phyloP scores from a whole-genome alignment of 2,113 vertebrate species.

The Trematocara stigmaticum region DNA sequence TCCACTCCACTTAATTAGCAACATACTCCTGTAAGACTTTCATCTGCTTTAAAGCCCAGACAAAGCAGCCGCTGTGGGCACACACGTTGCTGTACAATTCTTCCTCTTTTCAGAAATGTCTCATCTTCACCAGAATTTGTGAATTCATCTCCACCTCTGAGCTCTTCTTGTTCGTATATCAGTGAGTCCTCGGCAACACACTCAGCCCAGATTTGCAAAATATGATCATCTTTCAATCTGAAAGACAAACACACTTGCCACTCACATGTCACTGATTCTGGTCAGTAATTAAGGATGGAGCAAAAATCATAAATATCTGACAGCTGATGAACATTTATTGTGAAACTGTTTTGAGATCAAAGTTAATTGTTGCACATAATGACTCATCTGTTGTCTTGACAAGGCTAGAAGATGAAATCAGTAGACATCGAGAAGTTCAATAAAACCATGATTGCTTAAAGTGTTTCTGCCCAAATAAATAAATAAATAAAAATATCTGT shows the following conservation, averaged over 20 bases:
- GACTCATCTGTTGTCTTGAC: slow-evolving; percentile 11
- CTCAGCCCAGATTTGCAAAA: not conserved
- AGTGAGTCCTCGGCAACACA: not conserved
- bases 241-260: not conserved
- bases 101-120: not conserved
- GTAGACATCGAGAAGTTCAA: not conserved
- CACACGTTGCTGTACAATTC: not conserved
- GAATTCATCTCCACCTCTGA: not conserved
- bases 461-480: not conserved
- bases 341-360: not conserved
- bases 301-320: not conserved
- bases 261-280: not conserved
- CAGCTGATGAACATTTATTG: not conserved
- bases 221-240: not conserved
- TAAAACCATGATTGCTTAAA: not conserved
- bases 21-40: slow-evolving; percentile 28
- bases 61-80: not conserved
- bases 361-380: not conserved
- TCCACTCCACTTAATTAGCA: slow-evolving; percentile 46
- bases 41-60: slow-evolving; percentile 47
- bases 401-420: not conserved
- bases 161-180: not conserved
- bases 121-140: not conserved
- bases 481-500: not conserved
- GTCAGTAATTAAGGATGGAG: not conserved